Evolutionary conservation across 2,888 invertebrate species (phyloP), one percentile per base, ranked within the genome.

Genomic region (Cheilosia grossa): DNA sequence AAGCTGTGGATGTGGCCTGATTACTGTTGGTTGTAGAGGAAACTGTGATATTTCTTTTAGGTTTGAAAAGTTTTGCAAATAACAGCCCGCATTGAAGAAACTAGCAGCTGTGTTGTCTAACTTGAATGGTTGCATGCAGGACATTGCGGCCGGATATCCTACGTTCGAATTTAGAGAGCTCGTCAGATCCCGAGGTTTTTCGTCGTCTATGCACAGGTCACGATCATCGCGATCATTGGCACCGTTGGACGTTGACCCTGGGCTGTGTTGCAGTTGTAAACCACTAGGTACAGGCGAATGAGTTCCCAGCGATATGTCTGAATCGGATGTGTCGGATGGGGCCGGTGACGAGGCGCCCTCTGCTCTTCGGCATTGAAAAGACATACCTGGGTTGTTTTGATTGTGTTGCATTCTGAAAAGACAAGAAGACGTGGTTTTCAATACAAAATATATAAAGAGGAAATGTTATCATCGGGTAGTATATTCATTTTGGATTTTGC

Each of bases 271-370:
- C 69, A 91, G 88, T 72, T 91, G 92, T 75, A 92, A 87, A 85
- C 91, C 92, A 87, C 90, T 91, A 73, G 92, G 92, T 87, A 92
- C 92, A 9, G 92, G 92, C 49, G 92, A 92, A 85, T 92, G 92
- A 9, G 92, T 92, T 47, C 92, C 92, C 72, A 92, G 87, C 13
- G 92, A 92, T 87, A 92, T 92, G 87, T 92, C 92, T 82, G 92
- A 92, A 70, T 92, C 92, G 24, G 92, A 91, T 61, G 91, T 91
- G 61, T 92, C 92, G 59, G 92, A 92, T 49, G 91, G 91, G 37
- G 90, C 90, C 3, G 92, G 92, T 24, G 92, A 92, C 15, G 91
- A 89, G 2, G 89, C 90, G 15, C 90, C 91, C 49, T 92, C 91
- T 5, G 90, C 89, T 63, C 92, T 89, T 21, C 91, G 89, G 86